Conservation (phyloP, 2,113 vertebrate genomes). For the Ptilonorhynchus violaceus region DNA sequence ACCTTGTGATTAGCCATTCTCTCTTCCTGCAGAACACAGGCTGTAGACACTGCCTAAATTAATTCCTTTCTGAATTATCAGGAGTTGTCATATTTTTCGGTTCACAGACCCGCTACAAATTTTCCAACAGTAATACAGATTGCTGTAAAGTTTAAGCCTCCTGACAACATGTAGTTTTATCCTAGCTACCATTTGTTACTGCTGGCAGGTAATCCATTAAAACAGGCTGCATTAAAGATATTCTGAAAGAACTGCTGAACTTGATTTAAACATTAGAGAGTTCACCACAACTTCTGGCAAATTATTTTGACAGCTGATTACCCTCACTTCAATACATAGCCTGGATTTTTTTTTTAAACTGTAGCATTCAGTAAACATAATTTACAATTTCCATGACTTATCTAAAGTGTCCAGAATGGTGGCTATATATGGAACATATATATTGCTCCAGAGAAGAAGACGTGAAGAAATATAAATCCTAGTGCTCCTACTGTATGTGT, state of each 20-base stretch:
- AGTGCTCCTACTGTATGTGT: neutral
- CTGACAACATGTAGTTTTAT: constrained; percentile 22
- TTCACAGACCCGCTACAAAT: neutral
- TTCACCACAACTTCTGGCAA: neutral
- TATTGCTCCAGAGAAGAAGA: neutral
- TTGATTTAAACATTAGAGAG: neutral
- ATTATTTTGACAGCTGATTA: constrained; percentile 5
- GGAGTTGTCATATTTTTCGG: constrained; percentile 18
- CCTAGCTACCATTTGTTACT: constrained; percentile 28
- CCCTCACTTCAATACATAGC: neutral
- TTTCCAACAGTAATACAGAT: constrained; percentile 1
- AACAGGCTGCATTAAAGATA: neutral
- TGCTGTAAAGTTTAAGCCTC: constrained; percentile 19
- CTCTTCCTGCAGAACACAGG: neutral
- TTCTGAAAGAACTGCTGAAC: constrained; percentile 4
- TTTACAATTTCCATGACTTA: neutral
- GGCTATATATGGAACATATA: neutral
- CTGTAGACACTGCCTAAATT: constrained; percentile 22
- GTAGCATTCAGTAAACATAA: neutral
- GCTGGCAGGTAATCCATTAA: constrained; percentile 43
- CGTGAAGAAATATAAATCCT: neutral
- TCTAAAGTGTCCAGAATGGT: neutral
- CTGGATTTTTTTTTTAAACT: neutral
- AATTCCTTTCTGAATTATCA: constrained; percentile 36
- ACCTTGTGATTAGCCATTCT: constrained; percentile 50